Percentiles rank a stretch among this genome's conserved stretches.
Evolutionary conservation across 2,888 invertebrate species (phyloP).

Genomic region (Plemyria rubiginata): DNA sequence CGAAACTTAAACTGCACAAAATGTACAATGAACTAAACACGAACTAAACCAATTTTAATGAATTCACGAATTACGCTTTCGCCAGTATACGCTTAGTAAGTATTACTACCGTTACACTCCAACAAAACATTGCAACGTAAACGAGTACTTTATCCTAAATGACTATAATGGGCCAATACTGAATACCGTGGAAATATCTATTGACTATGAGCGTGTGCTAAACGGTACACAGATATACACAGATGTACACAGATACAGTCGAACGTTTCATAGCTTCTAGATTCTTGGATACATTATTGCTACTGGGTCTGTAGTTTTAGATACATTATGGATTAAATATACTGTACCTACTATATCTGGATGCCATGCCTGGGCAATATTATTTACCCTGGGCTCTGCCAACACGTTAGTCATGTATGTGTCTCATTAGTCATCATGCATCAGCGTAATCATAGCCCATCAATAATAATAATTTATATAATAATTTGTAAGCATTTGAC

Average conservation of each 20-base stretch:
- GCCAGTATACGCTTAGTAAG: conserved; percentile 48
- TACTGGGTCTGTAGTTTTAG: neutral
- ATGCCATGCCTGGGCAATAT: neutral
- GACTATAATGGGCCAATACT: conserved; percentile 54
- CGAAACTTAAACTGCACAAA: conserved; percentile 22
- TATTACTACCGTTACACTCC: conserved; percentile 52
- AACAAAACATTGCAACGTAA: conserved; percentile 60
- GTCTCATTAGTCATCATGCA: conserved; percentile 1
- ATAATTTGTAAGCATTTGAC: too few relatives aligned
- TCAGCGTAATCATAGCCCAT: too few relatives aligned
- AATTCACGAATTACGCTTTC: conserved; percentile 50
- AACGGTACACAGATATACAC: too few relatives aligned
- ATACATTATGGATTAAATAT: conserved; percentile 11
- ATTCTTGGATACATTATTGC: conserved; percentile 22
- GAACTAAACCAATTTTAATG: conserved; percentile 42
- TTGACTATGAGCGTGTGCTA: conserved; percentile 44
- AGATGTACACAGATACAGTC: too few relatives aligned
- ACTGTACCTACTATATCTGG: neutral
- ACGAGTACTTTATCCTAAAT: conserved; percentile 67
- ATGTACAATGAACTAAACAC: conserved; percentile 20
- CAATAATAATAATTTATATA: too few relatives aligned
- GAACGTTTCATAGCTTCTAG: conserved; percentile 20
- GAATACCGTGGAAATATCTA: conserved; percentile 49
- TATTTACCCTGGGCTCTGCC: neutral
- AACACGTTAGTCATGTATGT: conserved; percentile 8